Base-by-base conservation (phyloP, 2,113 vertebrate genomes). In the Cinclus mexicanus region DNA sequence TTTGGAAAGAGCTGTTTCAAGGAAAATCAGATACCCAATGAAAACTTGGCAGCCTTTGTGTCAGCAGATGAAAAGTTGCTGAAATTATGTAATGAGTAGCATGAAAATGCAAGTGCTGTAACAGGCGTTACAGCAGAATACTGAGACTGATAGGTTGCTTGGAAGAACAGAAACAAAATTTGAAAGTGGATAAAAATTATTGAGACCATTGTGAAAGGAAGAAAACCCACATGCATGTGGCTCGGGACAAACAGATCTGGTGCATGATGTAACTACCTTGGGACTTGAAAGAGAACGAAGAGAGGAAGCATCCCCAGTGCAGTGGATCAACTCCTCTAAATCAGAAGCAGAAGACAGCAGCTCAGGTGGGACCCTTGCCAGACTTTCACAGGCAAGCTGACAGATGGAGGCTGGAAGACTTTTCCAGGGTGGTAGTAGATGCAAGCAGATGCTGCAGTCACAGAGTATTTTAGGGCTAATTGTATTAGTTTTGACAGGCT, bases 211-310 rank as follows among this genome's bases (percentile, higher is more conserved):
- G 77, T 79, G 61, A 79, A 88, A 75, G 52, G 59, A 81, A 81
- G 83, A 89, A 89, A 65, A 4, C 1, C 13, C 87, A 83, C 26
- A 61, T 53, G 47, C n/a, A 61, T 76, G 56, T 77, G 25, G 23
- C 77, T 91, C 3, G 5, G 52, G 90, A 63, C 75, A 74, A 90
- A 56, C 35, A 37, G 50, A 12, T 88, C 19, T 92, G 53, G 24
- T 86, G 60, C 35, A 52, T 93, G 63, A 91, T 44, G 46, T 75
- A 81, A 96, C 79, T n/a, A 67, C 75, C 80, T 83, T 89, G 68
- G 89, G 83, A 83, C 41, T 89, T 76, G 29, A 68, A 33, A 22
- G 39, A 83, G 63, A 67, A 18, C 31, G 41, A 90, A 39, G 39
- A 90, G 26, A 80, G 42, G 61, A 85, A 50, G 44, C 1, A 1